Base-by-base conservation (phyloP, 2,797 vertebrate genomes). In the Xerus rutilus region DNA sequence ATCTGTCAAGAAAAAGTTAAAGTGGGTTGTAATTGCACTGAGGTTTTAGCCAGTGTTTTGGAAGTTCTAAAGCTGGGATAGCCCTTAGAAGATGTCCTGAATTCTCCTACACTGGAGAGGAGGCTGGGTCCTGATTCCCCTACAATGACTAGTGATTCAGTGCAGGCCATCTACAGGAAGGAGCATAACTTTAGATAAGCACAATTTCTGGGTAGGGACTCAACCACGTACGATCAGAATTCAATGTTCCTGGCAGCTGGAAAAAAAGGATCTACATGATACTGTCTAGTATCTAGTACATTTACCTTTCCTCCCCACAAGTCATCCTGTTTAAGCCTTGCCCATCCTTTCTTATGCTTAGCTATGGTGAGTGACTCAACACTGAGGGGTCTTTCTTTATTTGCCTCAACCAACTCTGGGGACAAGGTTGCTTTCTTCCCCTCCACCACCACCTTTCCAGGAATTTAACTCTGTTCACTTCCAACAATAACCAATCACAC, bases 391-490 rank as follows among this genome's bases (percentile, higher is more conserved):
- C 74, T 78, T 70, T 69, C 10, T 70, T 82, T 49, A 49, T 79
- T 69, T 49, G 54, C 30, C 25, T 69, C 23, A 62, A 62, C 4
- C 8, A 17, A 18, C n/a, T 96, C 64, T 65, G 52, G 47, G 45
- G 35, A 2, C 15, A 59, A 35, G 54, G 69, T 94, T 88, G 20
- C 43, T 88, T n/a, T 17, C n/a, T 14, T 88, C 89, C 43, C n/a
- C 62, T 67, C 28, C 12, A 67, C 13, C 13, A 14, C 35, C 78
- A n/a, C 14, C 32, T 83, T 84, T 92, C 69, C 49, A 47, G 25
- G 62, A 93, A 86, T 73, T 32, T 69, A 45, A n/a, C 39, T 92
- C 14, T 72, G 43, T 79, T 91, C 43, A 47, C n/a, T 69, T 90
- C 32, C 39, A 72, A 52, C 5, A 54, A 87, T 32, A 85, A 69